Percentiles rank a stretch among this genome's conserved stretches.
Evolutionary conservation across 1,140 invertebrate genomes (phyloP).

Genomic region (Drosophila paulistorum): DNA sequence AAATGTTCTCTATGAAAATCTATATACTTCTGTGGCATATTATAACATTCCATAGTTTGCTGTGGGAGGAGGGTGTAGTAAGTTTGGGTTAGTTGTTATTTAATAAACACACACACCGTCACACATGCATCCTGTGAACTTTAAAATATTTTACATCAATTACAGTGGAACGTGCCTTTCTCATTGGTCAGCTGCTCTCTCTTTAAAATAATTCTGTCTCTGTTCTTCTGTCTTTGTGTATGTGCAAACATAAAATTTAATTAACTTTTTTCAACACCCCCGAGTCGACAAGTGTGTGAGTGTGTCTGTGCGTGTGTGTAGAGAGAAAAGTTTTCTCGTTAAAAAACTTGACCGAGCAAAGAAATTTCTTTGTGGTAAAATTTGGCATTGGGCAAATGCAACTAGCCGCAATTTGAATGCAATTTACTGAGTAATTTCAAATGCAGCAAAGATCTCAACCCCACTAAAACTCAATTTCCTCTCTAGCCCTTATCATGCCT

Average conservation of each 20-base stretch:
- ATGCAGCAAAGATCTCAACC: slow-evolving; percentile 58
- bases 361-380: slow-evolving; percentile 62
- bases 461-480: slow-evolving; percentile 15
- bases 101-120: neutral
- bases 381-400: slow-evolving; percentile 57
- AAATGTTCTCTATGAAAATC: neutral
- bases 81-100: slow-evolving; percentile 39
- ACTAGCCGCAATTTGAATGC: slow-evolving; percentile 72
- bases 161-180: slow-evolving; percentile 34
- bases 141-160: slow-evolving; percentile 50
- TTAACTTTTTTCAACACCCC: slow-evolving; percentile 62
- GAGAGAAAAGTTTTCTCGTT: slow-evolving; percentile 79
- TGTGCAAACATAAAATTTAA: slow-evolving; percentile 77
- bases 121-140: no score
- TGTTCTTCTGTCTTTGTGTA: slow-evolving; percentile 13
- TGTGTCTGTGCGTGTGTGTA: slow-evolving; percentile 34
- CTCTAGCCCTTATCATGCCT: neutral
- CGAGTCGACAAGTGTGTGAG: slow-evolving; percentile 1
- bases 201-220: neutral
- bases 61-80: neutral
- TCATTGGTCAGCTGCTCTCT: slow-evolving; percentile 43
- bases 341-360: slow-evolving; percentile 69
- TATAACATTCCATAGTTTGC: slow-evolving; percentile 12
- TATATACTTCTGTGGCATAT: neutral
- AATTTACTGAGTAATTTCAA: slow-evolving; percentile 78